These are phyloP conservation scores for Spisula solida DNA, from an alignment of 2,888 invertebrate genomes.

Conservation along the genomic window DNA sequence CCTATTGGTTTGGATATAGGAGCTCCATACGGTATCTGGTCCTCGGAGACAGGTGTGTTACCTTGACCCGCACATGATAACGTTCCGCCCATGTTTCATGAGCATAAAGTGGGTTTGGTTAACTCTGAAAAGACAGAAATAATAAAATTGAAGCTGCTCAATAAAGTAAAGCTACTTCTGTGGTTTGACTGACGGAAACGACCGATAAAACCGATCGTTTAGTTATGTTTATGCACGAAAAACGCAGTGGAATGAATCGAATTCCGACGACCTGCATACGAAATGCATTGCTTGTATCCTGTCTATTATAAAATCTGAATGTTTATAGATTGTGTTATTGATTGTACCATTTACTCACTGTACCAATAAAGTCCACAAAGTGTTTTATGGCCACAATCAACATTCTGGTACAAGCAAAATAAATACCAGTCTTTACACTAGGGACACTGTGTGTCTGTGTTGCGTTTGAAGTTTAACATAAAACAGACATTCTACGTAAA, in stretches of 20 bases:
- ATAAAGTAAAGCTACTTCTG: too few relatives aligned
- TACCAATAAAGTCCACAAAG: not conserved
- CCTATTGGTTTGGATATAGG: conserved; percentile 35
- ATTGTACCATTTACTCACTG: not conserved
- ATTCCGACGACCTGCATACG: not conserved
- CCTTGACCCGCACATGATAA: conserved; percentile 69
- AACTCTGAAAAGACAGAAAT: not conserved
- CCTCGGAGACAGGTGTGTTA: conserved; percentile 54
- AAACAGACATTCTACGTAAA: too few relatives aligned
- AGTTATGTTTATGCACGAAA: not conserved
- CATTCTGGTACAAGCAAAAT: not conserved
- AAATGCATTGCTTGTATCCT: not conserved
- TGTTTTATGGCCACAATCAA: not conserved
- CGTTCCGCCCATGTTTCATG: conserved; percentile 66
- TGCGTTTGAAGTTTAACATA: too few relatives aligned
- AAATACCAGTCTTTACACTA: not conserved
- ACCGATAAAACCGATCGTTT: not conserved
- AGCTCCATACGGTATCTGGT: conserved; percentile 56
- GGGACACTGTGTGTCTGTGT: too few relatives aligned
- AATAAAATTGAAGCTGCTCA: not conserved
- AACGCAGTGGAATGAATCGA: not conserved
- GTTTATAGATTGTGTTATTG: not conserved
- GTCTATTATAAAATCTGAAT: not conserved
- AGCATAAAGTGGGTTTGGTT: not conserved
- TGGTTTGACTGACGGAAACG: not conserved